Evolutionary conservation across 2,113 vertebrate species (phyloP).

Genomic region (Passer domesticus): DNA sequence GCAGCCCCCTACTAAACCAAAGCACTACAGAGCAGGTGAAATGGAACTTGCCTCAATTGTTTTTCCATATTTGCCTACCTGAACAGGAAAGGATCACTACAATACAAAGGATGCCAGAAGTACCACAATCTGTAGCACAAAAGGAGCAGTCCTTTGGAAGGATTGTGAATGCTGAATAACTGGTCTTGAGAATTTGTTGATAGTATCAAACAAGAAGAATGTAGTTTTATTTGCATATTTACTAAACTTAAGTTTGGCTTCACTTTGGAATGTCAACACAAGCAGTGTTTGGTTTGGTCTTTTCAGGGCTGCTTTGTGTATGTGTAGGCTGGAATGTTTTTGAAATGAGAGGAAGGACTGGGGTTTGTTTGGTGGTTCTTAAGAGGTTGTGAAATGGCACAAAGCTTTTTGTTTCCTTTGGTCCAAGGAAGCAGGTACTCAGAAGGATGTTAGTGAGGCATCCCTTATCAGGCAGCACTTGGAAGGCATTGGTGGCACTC

Average conservation of each 20-base stretch:
- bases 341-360: not conserved
- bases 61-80: not conserved
- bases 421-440: not conserved
- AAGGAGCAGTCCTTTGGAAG: not conserved
- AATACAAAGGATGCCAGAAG: not conserved
- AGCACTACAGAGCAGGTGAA: not conserved
- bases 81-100: not conserved
- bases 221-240: constrained; percentile 29
- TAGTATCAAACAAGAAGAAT: constrained; percentile 9
- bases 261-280: constrained; percentile 34
- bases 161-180: not conserved
- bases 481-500: not conserved
- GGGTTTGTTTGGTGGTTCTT: not conserved
- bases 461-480: not conserved
- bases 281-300: constrained; percentile 29
- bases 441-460: not conserved
- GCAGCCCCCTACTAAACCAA: not conserved
- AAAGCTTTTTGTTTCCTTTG: not conserved
- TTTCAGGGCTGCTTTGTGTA: not conserved
- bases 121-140: not conserved
- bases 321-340: not conserved
- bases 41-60: not conserved
- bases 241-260: constrained; percentile 31
- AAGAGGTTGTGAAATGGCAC: not conserved
- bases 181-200: not conserved